A percentile compares a stretch with the other conserved stretches of the same genome.
Evolutionary conservation across 2,888 invertebrate species (phyloP).

Genomic region (Willowsia nigromaculata): DNA sequence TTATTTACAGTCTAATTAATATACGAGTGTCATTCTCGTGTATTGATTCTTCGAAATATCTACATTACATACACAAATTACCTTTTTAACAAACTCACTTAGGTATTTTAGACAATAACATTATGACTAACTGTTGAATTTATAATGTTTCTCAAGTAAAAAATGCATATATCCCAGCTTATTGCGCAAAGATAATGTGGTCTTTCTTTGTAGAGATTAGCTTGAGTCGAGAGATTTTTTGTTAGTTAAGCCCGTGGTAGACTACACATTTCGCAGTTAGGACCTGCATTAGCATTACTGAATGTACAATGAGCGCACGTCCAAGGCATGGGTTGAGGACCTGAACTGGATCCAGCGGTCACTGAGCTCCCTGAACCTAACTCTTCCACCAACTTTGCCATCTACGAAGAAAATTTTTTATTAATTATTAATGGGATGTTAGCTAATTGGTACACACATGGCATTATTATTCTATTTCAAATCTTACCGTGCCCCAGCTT

Average conservation of each 20-base stretch:
- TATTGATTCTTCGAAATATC: neutral
- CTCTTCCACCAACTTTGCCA: slow-evolving; percentile 86
- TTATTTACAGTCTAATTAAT: slow-evolving; percentile 53
- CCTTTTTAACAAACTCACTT: slow-evolving; percentile 24
- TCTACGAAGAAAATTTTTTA: slow-evolving; percentile 63
- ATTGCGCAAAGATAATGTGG: slow-evolving; percentile 4
- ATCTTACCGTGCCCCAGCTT: slow-evolving; percentile 90
- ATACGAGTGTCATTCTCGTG: slow-evolving; percentile 13
- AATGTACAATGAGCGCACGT: slow-evolving; percentile 97
- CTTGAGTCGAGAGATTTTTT: slow-evolving; percentile 26
- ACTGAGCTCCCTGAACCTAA: slow-evolving; percentile 79
- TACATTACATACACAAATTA: slow-evolving; percentile 42
- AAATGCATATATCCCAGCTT: slow-evolving; percentile 22
- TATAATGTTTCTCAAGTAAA: slow-evolving; percentile 33
- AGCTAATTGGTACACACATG: no score
- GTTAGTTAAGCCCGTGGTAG: slow-evolving; percentile 84
- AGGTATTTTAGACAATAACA: neutral
- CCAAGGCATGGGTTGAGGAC: slow-evolving; percentile 84
- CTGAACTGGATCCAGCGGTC: slow-evolving; percentile 32
- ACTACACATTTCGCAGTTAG: slow-evolving; percentile 95
- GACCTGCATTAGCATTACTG: slow-evolving; percentile 89
- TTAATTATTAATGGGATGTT: no score
- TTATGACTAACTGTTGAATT: slow-evolving; percentile 38
- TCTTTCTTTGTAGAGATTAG: slow-evolving; percentile 33
- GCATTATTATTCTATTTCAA: no score